Percentiles rank a stretch among this genome's conserved stretches.
These are phyloP conservation scores for Vidua chalybeata DNA, from an alignment of 2,113 vertebrate species.

Conservation along the genomic window DNA sequence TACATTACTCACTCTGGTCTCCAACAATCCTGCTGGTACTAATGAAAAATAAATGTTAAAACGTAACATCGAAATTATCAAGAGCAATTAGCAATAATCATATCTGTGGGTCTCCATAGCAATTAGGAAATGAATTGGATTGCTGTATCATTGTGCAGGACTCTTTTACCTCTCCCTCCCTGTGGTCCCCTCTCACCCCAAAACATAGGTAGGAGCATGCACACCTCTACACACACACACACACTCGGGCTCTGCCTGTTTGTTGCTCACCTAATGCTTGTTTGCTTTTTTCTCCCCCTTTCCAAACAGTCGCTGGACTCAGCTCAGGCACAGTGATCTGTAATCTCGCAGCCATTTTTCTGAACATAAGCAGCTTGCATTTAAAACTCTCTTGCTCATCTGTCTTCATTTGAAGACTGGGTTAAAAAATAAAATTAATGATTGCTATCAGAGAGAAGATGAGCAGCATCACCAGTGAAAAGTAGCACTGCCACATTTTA, in stretches of 20 bases:
- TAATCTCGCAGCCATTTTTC: conserved; percentile 79
- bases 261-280: neutral
- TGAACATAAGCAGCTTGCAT: conserved; percentile 83
- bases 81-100: conserved; percentile 41
- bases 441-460: conserved; percentile 88
- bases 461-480: conserved; percentile 87
- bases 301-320: conserved; percentile 52
- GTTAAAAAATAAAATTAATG: conserved; percentile 95
- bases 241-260: neutral
- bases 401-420: conserved; percentile 90
- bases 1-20: neutral
- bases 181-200: neutral
- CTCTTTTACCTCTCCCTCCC: neutral
- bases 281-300: conserved; percentile 33
- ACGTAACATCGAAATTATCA: conserved; percentile 20
- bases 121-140: neutral
- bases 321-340: conserved; percentile 64
- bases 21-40: neutral
- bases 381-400: conserved; percentile 83
- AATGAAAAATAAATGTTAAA: conserved; percentile 48
- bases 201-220: fast-evolving
- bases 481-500: conserved; percentile 86
- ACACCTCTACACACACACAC: neutral
- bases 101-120: conserved; percentile 38
- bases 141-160: neutral